These are phyloP conservation scores for Mixornis gularis DNA, from an alignment of 2,113 vertebrate genomes.

Conservation along the genomic window DNA sequence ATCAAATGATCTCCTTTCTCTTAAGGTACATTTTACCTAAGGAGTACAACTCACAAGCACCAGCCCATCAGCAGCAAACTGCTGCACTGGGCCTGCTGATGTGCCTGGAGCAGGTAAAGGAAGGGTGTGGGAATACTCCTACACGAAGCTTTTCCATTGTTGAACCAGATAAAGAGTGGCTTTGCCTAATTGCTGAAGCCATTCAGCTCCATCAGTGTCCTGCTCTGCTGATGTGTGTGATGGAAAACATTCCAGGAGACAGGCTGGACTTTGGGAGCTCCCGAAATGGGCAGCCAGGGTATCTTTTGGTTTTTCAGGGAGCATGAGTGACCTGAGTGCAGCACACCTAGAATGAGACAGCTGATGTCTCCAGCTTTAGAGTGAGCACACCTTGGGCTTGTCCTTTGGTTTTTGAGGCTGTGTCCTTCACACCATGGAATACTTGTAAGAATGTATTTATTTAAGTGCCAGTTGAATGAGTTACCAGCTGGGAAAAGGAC, in stretches of 20 bases:
- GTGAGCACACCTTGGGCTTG: neutral
- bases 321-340: neutral
- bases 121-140: conserved; percentile 20
- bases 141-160: neutral
- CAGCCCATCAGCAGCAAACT: neutral
- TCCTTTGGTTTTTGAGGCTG: neutral
- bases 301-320: neutral
- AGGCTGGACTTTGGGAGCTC: neutral
- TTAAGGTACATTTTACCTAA: fast-evolving
- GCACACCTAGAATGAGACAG: neutral
- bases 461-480: neutral
- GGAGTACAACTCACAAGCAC: neutral
- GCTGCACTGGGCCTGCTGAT: neutral
- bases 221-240: neutral
- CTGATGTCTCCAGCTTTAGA: neutral
- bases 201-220: neutral
- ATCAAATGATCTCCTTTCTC: neutral
- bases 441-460: neutral
- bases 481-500: neutral
- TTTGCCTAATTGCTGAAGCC: neutral
- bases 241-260: neutral
- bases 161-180: neutral
- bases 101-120: conserved; percentile 33
- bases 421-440: too few species aligned
- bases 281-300: neutral